Evolutionary conservation across 2,797 vertebrate genomes (phyloP).

Genomic region (Acrossocheilus wenchowensis): DNA sequence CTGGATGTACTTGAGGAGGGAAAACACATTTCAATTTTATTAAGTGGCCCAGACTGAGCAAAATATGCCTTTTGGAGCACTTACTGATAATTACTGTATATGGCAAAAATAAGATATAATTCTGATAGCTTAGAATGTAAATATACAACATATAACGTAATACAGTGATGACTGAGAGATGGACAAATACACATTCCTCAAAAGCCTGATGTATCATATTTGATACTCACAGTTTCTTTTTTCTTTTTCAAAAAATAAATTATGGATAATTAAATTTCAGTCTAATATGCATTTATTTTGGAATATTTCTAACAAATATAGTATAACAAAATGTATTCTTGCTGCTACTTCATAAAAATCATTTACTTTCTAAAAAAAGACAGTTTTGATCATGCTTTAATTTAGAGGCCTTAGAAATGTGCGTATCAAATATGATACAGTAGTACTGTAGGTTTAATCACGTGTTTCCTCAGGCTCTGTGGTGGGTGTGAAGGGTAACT

Average conservation of each 20-base stretch:
- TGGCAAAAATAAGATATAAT: neutral
- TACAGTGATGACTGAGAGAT: neutral
- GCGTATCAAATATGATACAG: neutral
- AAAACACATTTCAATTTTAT: neutral
- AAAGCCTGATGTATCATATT: neutral
- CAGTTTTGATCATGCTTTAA: neutral
- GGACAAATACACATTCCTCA: neutral
- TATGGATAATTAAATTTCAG: neutral
- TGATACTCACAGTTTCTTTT: no score
- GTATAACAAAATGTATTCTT: neutral
- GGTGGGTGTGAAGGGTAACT: constrained; percentile 87
- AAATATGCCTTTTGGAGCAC: neutral
- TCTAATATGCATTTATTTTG: neutral
- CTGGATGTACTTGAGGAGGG: neutral
- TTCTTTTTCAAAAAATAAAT: neutral
- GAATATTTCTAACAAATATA: neutral
- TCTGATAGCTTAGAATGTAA: neutral
- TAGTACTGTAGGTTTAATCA: neutral
- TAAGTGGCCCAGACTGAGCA: no score
- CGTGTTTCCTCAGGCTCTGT: constrained; percentile 82
- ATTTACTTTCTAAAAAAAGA: neutral
- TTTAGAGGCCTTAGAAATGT: no score
- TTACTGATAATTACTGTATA: neutral
- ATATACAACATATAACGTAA: neutral
- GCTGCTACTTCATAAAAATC: neutral